phyloP scores from a whole-genome alignment of 2,113 vertebrate genomes.

The Fulmarus glacialis region DNA sequence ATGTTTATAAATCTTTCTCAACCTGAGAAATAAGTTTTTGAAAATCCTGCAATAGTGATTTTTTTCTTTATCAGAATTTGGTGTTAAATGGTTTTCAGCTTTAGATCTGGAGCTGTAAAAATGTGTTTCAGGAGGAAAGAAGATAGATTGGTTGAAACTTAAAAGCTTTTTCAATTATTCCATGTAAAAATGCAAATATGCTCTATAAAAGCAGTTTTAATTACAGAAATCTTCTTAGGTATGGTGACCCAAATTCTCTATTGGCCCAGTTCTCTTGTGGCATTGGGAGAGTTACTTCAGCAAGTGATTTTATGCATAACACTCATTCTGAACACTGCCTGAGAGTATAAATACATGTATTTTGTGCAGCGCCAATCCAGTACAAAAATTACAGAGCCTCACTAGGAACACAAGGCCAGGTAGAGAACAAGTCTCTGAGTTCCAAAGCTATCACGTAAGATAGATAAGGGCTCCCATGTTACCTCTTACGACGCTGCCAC shows the following conservation, averaged over 20 bases:
- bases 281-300: neutral
- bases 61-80: neutral
- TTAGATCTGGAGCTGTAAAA: neutral
- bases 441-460: neutral
- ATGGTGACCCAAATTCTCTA: neutral
- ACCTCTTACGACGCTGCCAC: rapidly evolving
- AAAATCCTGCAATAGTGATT: neutral
- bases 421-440: neutral
- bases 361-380: neutral
- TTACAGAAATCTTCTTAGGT: constrained; percentile 2
- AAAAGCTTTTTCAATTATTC: neutral
- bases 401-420: neutral
- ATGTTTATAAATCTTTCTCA: neutral
- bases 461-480: neutral
- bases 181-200: neutral
- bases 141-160: neutral
- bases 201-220: neutral
- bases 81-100: neutral
- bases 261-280: neutral
- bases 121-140: neutral
- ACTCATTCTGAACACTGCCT: neutral
- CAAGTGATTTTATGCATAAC: neutral
- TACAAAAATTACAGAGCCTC: neutral
- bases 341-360: neutral
- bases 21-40: neutral